Evolutionary conservation across 2,888 invertebrate genomes (phyloP).

Genomic region (Cryptocephalus moraei): DNA sequence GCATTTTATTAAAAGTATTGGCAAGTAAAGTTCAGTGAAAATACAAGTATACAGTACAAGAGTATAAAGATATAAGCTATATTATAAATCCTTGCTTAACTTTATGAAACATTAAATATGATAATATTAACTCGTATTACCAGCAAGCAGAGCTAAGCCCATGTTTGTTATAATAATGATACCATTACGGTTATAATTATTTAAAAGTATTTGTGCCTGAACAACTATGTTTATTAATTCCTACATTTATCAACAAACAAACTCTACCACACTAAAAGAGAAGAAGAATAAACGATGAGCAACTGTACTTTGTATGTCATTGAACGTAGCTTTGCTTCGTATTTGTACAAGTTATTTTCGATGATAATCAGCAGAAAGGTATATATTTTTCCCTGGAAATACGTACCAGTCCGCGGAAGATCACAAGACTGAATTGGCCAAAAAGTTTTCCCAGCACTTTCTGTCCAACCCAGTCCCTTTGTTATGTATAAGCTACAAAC

Average conservation of each 20-base stretch:
- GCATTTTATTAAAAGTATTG: slow-evolving; percentile 38
- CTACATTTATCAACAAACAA: slow-evolving; percentile 8
- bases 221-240: slow-evolving; percentile 13
- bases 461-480: slow-evolving; percentile 23
- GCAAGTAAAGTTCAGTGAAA: slow-evolving; percentile 37
- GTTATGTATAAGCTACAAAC: slow-evolving; percentile 25
- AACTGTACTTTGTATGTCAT: slow-evolving; percentile 22
- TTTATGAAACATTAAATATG: slow-evolving; percentile 16
- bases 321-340: slow-evolving; percentile 17
- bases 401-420: slow-evolving; percentile 7
- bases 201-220: slow-evolving; percentile 9
- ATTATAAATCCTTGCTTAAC: slow-evolving; percentile 25
- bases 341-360: slow-evolving; percentile 17
- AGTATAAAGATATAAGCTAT: slow-evolving; percentile 37
- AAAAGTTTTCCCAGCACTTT: slow-evolving; percentile 39
- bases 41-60: slow-evolving; percentile 36
- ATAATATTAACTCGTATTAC: slow-evolving; percentile 19
- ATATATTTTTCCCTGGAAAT: slow-evolving; percentile 8
- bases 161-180: slow-evolving; percentile 10
- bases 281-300: slow-evolving; percentile 13
- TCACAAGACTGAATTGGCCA: slow-evolving; percentile 24
- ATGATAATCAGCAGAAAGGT: slow-evolving; percentile 14
- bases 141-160: slow-evolving; percentile 29
- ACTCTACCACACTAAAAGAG: background rate
- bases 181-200: slow-evolving; percentile 3